Evolutionary conservation across 2,888 invertebrate genomes (phyloP), one percentile per base, ranked within the genome.

Genomic region (Mesorhabditis spiculigera): DNA sequence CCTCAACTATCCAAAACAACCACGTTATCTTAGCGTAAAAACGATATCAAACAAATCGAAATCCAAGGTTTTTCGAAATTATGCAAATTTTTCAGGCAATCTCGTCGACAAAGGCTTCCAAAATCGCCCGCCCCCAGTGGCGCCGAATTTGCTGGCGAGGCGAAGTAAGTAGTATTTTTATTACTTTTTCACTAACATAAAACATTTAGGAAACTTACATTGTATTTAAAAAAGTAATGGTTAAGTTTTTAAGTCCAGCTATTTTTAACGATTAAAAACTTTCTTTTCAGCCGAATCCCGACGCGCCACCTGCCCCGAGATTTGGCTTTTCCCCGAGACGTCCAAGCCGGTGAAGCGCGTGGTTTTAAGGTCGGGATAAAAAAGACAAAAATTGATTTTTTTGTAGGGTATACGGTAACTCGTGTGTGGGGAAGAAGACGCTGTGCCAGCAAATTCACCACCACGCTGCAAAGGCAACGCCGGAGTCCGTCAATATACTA

Each of bases 241-340:
- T 13, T 50, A 50, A 50, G 1, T 50, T 50, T 28, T 28, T 28
- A 28, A 28, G 28, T 28, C 28, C 28, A 28, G 28, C 28, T 28
- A 28, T 50, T 13, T 50, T 13, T 13, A 50, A 50, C n/a, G 8
- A 50, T 10, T 3, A 50, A 50, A 50, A 50, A 50, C 8, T 50
- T 50, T 50, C 10, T 50, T 50, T 50, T 50, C 58, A 50, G 58
- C 67, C 70, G 78, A 74, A 66, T 71, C 70, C 44, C 80, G 84
- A 16, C 80, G 84, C 5, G 78, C 84, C 28, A 84, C 84, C 4
- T 84, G 84, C 73, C 84, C 84, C 10, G 84, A 84, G 72, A 84
- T 84, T 65, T 84, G 81, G 75, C 76, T 84, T 43, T 81, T 80
- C 68, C 74, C 76, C 1, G 75, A 74, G 42, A 71, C 68, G 1